A percentile compares a stretch with the other conserved stretches of the same genome.
phyloP scores from a whole-genome alignment of 1,140 invertebrate genomes.

The Drosophila neocordata region DNA sequence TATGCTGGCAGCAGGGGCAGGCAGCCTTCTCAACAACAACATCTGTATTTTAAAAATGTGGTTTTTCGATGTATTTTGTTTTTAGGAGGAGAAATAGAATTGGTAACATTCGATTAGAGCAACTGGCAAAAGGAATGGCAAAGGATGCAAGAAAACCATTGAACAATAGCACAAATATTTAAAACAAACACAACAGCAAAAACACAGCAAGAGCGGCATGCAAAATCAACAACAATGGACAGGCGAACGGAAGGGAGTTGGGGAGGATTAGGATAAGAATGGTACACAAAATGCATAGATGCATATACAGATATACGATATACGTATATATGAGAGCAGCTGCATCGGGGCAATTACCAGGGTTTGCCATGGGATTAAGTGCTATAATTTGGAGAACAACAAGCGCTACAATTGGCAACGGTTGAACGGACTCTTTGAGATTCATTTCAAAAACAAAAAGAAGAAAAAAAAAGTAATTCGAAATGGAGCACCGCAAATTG shows the following conservation, averaged over 20 bases:
- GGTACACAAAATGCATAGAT: not conserved
- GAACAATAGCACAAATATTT: slow-evolving; percentile 32
- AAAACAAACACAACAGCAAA: slow-evolving; percentile 7
- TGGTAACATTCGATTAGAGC: slow-evolving; percentile 60
- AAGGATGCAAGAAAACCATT: slow-evolving; percentile 59
- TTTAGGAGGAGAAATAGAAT: slow-evolving; percentile 40
- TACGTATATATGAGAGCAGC: not conserved
- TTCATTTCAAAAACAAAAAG: slow-evolving; percentile 16
- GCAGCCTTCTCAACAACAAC: slow-evolving; percentile 71
- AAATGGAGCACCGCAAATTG: slow-evolving; percentile 23
- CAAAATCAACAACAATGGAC: slow-evolving; percentile 8
- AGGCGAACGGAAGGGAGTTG: not conserved
- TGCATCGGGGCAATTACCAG: not conserved
- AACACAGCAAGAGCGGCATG: slow-evolving; percentile 16
- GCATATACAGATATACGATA: not conserved
- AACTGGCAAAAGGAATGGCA: slow-evolving; percentile 27
- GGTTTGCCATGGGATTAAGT: slow-evolving; percentile 36
- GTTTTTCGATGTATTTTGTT: slow-evolving; percentile 34
- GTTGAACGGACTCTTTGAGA: slow-evolving; percentile 40
- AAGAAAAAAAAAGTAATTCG: slow-evolving; percentile 15
- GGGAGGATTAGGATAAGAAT: not conserved
- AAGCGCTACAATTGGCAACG: slow-evolving; percentile 16
- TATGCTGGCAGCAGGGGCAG: slow-evolving; percentile 49
- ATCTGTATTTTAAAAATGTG: slow-evolving; percentile 43
- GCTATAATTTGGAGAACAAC: slow-evolving; percentile 22